Percentiles rank a stretch among this genome's conserved stretches.
Evolutionary conservation across 2,797 vertebrate genomes (phyloP).

Genomic region (Betta splendens): DNA sequence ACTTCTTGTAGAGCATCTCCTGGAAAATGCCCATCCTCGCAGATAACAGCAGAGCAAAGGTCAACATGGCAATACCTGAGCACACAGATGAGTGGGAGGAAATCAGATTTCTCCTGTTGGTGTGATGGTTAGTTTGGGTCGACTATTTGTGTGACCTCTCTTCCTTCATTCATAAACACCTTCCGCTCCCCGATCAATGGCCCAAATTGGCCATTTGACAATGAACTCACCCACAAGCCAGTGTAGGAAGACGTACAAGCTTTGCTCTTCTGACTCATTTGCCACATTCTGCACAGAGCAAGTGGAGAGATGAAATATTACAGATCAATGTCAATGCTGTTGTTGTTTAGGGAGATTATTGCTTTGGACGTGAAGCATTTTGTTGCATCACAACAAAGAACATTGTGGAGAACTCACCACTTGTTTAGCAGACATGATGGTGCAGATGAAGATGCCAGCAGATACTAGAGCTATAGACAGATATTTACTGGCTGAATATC

Average conservation of each 20-base stretch:
- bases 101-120: too few relatives aligned
- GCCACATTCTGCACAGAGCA: constrained; percentile 66
- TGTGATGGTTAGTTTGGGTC: too few relatives aligned
- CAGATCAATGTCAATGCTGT: not conserved
- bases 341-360: not conserved
- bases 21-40: constrained; percentile 99
- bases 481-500: constrained; percentile 91
- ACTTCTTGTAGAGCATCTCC: constrained; percentile 90
- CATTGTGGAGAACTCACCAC: constrained; percentile 85
- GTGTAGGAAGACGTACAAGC: constrained; percentile 83
- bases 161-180: too few relatives aligned
- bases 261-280: constrained; percentile 79
- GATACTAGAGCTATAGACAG: constrained; percentile 91
- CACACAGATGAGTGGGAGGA: constrained; percentile 19
- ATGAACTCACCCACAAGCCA: constrained; percentile 89
- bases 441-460: constrained; percentile 95
- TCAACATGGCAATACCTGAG: constrained; percentile 91
- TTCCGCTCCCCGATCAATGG: too few relatives aligned
- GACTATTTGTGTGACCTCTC: too few relatives aligned
- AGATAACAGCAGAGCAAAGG: constrained; percentile 95
- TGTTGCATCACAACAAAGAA: not conserved
- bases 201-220: too few relatives aligned
- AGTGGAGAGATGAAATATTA: not conserved
- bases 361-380: not conserved
- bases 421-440: constrained; percentile 96